Evolutionary conservation across 1,140 invertebrate genomes (phyloP), one percentile per base, ranked within the genome.

Genomic region (Scaptomyza montana): DNA sequence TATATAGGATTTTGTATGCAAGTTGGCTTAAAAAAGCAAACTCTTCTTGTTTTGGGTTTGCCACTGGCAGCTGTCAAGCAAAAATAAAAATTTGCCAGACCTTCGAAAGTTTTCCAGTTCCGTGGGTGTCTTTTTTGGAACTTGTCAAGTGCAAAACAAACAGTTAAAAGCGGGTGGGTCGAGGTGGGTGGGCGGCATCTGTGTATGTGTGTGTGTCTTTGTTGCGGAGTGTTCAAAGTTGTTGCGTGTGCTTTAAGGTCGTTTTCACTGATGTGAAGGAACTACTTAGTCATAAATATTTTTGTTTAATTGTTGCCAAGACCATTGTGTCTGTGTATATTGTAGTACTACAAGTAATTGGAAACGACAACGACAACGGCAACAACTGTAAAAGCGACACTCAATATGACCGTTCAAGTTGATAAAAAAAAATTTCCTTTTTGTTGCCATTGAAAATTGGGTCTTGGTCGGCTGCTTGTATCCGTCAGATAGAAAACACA

Each of bases 381-480:
- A 19, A 47, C 46, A 19, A 47, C 19, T 47, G 46, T 19, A 21
- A 49, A 30, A 43, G 13, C 43, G 81, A 82, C 64, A 86, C 77
- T 80, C 78, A 81, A 87, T 87, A 78, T 16, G 59, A 28, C 41
- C 50, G 51, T 62, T 64, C 70, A 67, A 76, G 69, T 68, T 77
- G 56, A 76, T 65, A 74, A 66, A 41, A 66, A 41, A 62, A 67
- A n/a, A 87, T 86, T 86, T 82, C 82, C 68, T 82, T 78, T 82
- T 36, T 36, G 1, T 36, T 87, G 78, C 78, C 75, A 72, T 65
- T 63, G 62, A 55, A 54, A 87, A 82, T 87, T 89, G 78, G 82
- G 82, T 87, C 82, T 87, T 89, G 82, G 82, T 89, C 84, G 75
- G 63, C 69, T 57, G 74, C 39, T 64, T 28, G 61, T 70, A 69